A percentile compares a stretch with the other conserved stretches of the same genome.
These are phyloP conservation scores for Planiliza haematocheilus DNA, from an alignment of 2,113 vertebrate genomes.

Conservation along the genomic window DNA sequence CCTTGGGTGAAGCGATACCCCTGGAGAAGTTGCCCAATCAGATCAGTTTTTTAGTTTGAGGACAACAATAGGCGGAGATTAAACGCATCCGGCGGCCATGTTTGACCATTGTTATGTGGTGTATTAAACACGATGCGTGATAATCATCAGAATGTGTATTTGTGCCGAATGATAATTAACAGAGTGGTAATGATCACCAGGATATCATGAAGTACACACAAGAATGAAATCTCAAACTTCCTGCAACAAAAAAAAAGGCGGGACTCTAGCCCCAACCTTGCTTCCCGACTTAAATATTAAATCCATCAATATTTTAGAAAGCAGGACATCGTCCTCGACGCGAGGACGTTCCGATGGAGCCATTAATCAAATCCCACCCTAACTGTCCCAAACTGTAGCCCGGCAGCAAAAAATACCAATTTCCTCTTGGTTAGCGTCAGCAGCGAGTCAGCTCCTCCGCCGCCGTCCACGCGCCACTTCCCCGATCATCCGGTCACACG, in stretches of 20 bases:
- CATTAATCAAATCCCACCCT: conserved; percentile 75
- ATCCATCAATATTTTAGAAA: conserved; percentile 47
- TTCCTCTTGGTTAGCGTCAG: conserved; percentile 68
- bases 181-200: conserved; percentile 40
- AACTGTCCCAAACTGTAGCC: conserved; percentile 58
- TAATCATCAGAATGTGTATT: conserved; percentile 54
- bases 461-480: conserved; percentile 19
- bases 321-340: conserved; percentile 34
- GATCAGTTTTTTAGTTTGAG: conserved; percentile 59
- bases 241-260: background rate
- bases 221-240: conserved; percentile 22
- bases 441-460: conserved; percentile 56
- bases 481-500: conserved; percentile 59
- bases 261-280: no score
- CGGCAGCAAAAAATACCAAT: conserved; percentile 68
- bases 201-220: background rate
- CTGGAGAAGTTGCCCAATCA: conserved; percentile 61
- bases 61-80: conserved; percentile 63
- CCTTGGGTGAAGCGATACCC: conserved; percentile 64
- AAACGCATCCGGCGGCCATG: conserved; percentile 46
- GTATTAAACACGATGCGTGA: conserved; percentile 42
- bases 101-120: conserved; percentile 62
- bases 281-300: conserved; percentile 16
- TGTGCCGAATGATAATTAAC: conserved; percentile 48
- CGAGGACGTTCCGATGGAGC: conserved; percentile 36